Base-by-base conservation (phyloP, 2,888 invertebrate species). In the Tethea ocularis region DNA sequence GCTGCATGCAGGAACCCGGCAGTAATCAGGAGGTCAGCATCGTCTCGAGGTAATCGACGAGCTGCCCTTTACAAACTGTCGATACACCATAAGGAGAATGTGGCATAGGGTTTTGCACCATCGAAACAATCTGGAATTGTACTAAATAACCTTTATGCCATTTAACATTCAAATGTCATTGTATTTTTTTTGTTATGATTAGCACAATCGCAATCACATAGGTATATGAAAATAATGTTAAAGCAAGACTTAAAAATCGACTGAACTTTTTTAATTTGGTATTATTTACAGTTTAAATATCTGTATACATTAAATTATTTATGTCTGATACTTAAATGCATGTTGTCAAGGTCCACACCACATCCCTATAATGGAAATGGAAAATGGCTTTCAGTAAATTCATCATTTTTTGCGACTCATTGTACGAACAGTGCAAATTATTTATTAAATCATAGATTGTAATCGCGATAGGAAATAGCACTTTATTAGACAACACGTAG, bases 11-110 rank as follows among this genome's bases (percentile, higher is more conserved):
- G 71, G 76, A 84, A 88, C 87, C 89, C 90, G 91, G 91, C 82
- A 90, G 88, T 82, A 67, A 78, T 72, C 74, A 74, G 76, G 83
- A 84, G 83, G 85, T 79, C 82, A 74, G 69, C 67, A 68, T 78
- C 79, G 68, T 68, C 76, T 80, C 83, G 83, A 84, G 85, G 84
- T 84, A 80, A 87, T 86, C 82, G 66, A 75, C 78, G 68, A 74
- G 68, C 69, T 86, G 87, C 85, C 84, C 86, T 88, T 87, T 83
- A 80, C 63, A 74, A 76, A 75, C 66, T 74, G 68, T 74, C 73
- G 66, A 72, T 75, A 74, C 77, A 73, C 80, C 83, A 75, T 83
- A 83, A 78, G 78, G 74, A 79, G 77, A 82, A 75, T 66, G 63
- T 60, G 69, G 72, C 65, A 33, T 66, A 75, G 68, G 71, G 72